Base-by-base conservation (phyloP, 92 coral and sea anemone genomes). In the Chrysogorgia sp. region DNA sequence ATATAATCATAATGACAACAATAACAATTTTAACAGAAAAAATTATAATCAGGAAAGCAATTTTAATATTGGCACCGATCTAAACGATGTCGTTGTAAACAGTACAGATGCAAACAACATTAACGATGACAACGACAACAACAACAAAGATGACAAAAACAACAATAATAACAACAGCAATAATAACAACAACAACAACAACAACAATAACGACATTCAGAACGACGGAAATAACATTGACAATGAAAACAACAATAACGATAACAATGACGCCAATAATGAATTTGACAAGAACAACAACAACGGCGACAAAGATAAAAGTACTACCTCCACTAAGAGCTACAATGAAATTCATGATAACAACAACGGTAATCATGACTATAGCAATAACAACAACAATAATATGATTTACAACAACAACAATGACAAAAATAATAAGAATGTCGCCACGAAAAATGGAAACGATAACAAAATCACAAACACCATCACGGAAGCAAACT, bases 1-100 rank as follows among this genome's bases (percentile, higher is more conserved):
- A 15, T 19, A 64, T 0, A 20, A 20, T 2, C 4, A 13, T 14
- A n/a, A n/a, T n/a, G n/a, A n/a, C n/a, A 45, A 1, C 1, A 65
- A 35, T 52, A 65, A 65, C 30, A 65, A 34, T 29, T 1, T 8
- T 32, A n/a, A 2, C 53, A 65, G 17, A 28, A 40, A 10, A 28
- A 9, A 37, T 7, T 20, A 37, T 22, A 31, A 61, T n/a, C n/a
- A 52, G 58, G 71, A 1, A 64, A 64, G 71, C 40, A 30, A 69
- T 21, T 45, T 4, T 40, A 30, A 69, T 25, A 31, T 23, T n/a
- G 48, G n/a, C 76, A 45, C 24, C 30, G 43, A 37, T 12, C 26
- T 25, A 20, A 63, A 63, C 69, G 13, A 15, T 63, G 20, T 30
- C 28, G 53, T 20, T 0, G 19, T 25, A 25, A 34, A 33, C 1